These are phyloP conservation scores for Adelosebastes latens DNA, from an alignment of 2,797 vertebrate genomes.

Conservation along the genomic window DNA sequence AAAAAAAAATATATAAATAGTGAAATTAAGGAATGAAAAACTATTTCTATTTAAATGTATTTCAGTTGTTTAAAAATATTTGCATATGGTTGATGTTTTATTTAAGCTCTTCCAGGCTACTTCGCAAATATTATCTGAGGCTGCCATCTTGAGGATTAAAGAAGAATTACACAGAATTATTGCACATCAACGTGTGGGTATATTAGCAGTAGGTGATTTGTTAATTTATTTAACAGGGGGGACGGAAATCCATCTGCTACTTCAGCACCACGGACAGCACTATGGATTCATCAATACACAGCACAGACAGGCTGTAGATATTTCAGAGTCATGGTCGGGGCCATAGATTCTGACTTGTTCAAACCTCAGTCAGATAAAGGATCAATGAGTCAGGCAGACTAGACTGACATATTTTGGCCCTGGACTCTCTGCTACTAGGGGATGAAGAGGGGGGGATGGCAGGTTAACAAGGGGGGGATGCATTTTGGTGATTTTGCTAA, in stretches of 20 bases:
- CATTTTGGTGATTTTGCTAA: too few species aligned
- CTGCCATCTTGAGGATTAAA: conserved; percentile 60
- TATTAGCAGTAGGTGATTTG: neutral
- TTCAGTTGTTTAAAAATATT: neutral
- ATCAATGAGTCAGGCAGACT: neutral
- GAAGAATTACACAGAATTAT: neutral
- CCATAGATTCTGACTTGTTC: neutral
- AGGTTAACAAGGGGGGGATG: too few species aligned
- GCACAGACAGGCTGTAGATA: neutral
- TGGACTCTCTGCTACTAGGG: too few species aligned
- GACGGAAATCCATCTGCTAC: neutral
- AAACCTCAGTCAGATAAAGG: neutral
- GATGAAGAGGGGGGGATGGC: too few species aligned
- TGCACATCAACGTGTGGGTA: neutral
- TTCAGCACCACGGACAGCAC: neutral
- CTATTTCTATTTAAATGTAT: neutral
- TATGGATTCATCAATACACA: neutral
- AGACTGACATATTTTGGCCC: neutral
- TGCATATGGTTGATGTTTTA: neutral
- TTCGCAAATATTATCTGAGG: conserved; percentile 19
- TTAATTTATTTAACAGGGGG: too few species aligned
- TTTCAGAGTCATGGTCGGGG: neutral
- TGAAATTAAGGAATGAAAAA: neutral
- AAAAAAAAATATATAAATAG: neutral
- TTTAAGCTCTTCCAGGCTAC: neutral